Base-by-base conservation (phyloP, 1,140 invertebrate species). In the Achroia grisella region DNA sequence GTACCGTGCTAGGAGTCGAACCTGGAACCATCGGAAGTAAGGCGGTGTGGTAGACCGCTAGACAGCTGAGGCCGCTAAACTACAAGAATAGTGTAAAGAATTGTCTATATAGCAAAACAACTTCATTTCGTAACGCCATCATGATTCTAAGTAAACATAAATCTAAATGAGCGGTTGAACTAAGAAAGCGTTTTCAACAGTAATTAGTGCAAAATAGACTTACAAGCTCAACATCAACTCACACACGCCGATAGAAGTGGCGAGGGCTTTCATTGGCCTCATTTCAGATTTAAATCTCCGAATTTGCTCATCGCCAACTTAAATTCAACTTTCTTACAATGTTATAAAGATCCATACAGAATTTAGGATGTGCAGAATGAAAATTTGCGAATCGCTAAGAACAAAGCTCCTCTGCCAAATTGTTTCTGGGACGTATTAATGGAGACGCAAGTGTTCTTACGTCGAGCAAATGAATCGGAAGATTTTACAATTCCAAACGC, bases 351-450 rank as follows among this genome's bases (percentile, higher is more conserved):
- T 6, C 10, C 9, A 6, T 35, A 8, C 2, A 15, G 27, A 17
- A n/a, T 9, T 5, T n/a, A n/a, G 27, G 14, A n/a, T 8, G 35
- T 2, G 17, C 6, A 2, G 17, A 37, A 51, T 17, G 32, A 29
- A 51, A 44, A 9, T 48, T 55, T 37, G 39, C 30, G 32, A 17
- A 50, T 34, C 34, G 43, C 35, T 17, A 37, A 37, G 34, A 55
- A 55, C 39, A 40, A 27, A 44, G 42, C 41, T n/a, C 47, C 42
- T 39, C 34, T 44, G 54, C 54, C 54, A 56, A 56, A 56, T 56
- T 56, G 49, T 52, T 56, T 56, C 54, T 52, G 48, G 41, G 48
- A 52, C 48, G 54, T 52, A 42, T 51, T 52, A 56, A 56, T 56
- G 45, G 45, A 27, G 40, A 39, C 30, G 36, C 41, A 40, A 43